Evolutionary conservation across 2,888 invertebrate genomes (phyloP).

Genomic region (Cephonodes hylas): DNA sequence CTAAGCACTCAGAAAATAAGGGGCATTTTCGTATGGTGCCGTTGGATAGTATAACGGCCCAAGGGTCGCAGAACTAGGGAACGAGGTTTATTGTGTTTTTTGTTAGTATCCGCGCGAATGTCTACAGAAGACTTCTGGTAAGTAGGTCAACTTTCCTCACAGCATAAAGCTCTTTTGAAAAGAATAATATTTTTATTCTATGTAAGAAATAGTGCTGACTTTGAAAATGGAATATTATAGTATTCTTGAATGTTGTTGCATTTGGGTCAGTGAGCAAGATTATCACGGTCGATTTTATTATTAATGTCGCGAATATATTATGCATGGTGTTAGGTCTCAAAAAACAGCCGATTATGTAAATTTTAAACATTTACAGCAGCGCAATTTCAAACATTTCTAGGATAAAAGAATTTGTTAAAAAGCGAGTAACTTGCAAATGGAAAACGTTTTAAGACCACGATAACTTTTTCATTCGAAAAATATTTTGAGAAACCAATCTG

Average conservation of each 20-base stretch:
- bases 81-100: neutral
- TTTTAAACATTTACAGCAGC: no score
- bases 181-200: no score
- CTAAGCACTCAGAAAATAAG: neutral
- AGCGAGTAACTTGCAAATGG: no score
- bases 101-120: neutral
- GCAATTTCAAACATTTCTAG: no score
- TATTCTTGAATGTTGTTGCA: neutral
- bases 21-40: neutral
- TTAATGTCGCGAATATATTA: no score
- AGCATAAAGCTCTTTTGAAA: neutral
- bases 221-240: neutral
- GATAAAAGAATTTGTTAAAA: no score
- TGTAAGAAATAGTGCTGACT: neutral
- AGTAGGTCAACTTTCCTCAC: neutral
- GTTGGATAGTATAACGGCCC: neutral
- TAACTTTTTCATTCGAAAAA: no score
- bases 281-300: neutral
- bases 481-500: no score
- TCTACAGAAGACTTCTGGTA: neutral
- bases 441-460: no score
- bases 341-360: no score
- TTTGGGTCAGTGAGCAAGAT: neutral
- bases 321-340: no score
- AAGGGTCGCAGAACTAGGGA: neutral